These are phyloP conservation scores for Malurus cyaneus DNA, from an alignment of 2,113 vertebrate genomes.

Conservation along the genomic window DNA sequence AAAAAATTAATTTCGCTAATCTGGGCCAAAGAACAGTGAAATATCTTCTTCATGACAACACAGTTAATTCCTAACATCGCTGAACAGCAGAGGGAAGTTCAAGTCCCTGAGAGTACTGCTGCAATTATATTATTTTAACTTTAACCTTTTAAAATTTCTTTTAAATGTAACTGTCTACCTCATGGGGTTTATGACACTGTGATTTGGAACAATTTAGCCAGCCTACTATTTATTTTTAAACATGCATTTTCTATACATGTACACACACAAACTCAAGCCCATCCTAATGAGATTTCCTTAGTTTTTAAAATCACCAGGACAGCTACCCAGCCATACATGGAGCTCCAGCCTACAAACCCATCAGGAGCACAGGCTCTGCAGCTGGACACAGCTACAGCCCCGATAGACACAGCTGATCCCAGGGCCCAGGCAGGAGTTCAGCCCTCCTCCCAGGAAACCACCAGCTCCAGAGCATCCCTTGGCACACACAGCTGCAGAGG, in stretches of 20 bases:
- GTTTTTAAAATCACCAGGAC: background rate
- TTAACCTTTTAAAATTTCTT: background rate
- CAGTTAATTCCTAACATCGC: background rate
- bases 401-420: background rate
- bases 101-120: background rate
- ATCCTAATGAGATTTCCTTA: background rate
- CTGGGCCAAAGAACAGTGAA: background rate
- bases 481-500: background rate
- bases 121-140: background rate
- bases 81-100: background rate
- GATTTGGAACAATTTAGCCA: background rate
- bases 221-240: slow-evolving; percentile 11
- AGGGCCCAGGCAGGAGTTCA: fast-evolving
- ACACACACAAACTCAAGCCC: background rate
- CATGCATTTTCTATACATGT: background rate
- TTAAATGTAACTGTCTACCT: background rate
- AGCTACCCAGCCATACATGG: background rate
- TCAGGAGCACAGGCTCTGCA: background rate
- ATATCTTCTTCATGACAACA: background rate
- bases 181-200: background rate
- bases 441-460: background rate
- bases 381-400: background rate
- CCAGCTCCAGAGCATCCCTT: too few species aligned
- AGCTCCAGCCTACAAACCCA: background rate
- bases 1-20: background rate